Conservation (phyloP, 1,140 invertebrate genomes). For the Cyclargus thomasi region DNA sequence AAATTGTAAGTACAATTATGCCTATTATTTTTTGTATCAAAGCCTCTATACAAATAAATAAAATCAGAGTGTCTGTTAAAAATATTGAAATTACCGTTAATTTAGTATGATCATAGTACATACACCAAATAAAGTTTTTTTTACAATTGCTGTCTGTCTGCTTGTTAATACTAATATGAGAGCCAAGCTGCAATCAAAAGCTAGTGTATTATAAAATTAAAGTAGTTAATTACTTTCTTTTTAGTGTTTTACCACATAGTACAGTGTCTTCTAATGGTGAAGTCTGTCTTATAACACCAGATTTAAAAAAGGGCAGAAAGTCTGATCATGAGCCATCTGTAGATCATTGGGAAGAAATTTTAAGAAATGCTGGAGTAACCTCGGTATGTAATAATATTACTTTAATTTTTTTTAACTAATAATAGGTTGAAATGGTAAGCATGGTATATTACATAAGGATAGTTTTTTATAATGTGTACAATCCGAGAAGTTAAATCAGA, state of each 20-base stretch:
- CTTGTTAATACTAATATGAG: too few relatives aligned
- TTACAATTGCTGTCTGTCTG: too few relatives aligned
- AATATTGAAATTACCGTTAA: too few relatives aligned
- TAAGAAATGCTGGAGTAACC: slow-evolving; percentile 69
- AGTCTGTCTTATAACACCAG: slow-evolving; percentile 75
- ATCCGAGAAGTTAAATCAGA: too few relatives aligned
- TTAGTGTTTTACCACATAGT: slow-evolving; percentile 54
- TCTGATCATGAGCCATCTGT: slow-evolving; percentile 78
- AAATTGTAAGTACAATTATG: slow-evolving; percentile 50
- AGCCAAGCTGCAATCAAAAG: too few relatives aligned
- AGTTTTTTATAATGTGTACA: too few relatives aligned
- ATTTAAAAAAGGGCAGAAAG: slow-evolving; percentile 72
- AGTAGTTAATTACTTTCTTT: slow-evolving; percentile 27
- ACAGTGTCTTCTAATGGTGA: slow-evolving; percentile 66
- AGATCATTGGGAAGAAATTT: slow-evolving; percentile 76
- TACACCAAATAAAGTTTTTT: too few relatives aligned
- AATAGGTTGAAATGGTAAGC: neutral
- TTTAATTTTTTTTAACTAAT: neutral
- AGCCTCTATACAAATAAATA: too few relatives aligned
- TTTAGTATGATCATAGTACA: too few relatives aligned
- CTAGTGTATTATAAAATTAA: neutral
- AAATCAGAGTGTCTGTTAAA: too few relatives aligned
- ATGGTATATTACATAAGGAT: too few relatives aligned
- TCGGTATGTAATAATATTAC: slow-evolving; percentile 52
- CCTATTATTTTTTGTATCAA: neutral